phyloP scores from a whole-genome alignment of 2,888 invertebrate genomes.

The Tribolium freemani region DNA sequence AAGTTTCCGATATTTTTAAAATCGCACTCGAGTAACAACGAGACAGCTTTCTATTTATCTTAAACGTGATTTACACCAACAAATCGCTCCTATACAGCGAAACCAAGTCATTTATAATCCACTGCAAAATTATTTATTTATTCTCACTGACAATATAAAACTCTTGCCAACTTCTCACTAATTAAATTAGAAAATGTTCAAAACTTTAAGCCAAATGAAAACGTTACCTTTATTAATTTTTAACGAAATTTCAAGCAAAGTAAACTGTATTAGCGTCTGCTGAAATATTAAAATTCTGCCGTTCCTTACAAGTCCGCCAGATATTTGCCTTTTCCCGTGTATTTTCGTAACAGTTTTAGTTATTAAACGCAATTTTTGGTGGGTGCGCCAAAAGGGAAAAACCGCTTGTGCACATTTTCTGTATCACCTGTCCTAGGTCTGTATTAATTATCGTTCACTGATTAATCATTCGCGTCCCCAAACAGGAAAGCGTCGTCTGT shows the following conservation, averaged over 20 bases:
- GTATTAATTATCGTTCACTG: constrained; percentile 2
- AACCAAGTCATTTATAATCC: background rate
- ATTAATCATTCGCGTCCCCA: constrained; percentile 23
- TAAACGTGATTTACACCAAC: too few relatives aligned
- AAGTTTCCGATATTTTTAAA: background rate
- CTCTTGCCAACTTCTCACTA: background rate
- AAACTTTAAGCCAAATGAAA: background rate
- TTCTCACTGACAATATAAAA: background rate
- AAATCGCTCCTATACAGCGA: background rate
- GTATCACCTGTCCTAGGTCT: background rate
- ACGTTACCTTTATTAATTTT: background rate
- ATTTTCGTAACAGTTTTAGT: background rate
- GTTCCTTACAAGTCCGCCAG: background rate
- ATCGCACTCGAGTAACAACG: too few relatives aligned
- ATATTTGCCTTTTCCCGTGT: background rate
- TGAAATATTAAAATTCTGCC: background rate
- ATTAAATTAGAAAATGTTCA: background rate
- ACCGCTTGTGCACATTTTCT: background rate
- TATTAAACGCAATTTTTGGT: too few relatives aligned
- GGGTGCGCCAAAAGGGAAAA: background rate
- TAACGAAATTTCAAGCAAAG: background rate
- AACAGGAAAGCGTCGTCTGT: constrained; percentile 25
- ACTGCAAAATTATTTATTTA: background rate
- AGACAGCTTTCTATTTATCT: too few relatives aligned
- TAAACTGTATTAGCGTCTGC: background rate